These are phyloP conservation scores for Desmophyllum pertusum DNA, from an alignment of 92 coral and sea anemone genomes.

Conservation along the genomic window DNA sequence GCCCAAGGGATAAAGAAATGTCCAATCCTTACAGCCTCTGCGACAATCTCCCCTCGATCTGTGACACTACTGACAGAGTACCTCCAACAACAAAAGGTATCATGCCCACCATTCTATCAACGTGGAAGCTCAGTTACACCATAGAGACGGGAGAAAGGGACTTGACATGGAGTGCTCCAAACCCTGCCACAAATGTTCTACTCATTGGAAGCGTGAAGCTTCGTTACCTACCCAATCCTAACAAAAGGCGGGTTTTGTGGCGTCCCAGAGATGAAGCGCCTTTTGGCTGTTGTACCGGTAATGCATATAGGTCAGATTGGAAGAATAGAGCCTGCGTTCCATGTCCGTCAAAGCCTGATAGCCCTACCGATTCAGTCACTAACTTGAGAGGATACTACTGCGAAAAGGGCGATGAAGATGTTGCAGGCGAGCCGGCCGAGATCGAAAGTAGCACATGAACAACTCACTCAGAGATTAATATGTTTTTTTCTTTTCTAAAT, in stretches of 20 bases:
- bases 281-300: constrained; percentile 57
- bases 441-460: not conserved
- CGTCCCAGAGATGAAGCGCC: constrained; percentile 13
- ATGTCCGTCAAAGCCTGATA: constrained; percentile 44
- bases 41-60: constrained; percentile 52
- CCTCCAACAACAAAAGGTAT: constrained; percentile 22
- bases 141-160: constrained; percentile 10
- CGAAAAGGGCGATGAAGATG: constrained; percentile 57
- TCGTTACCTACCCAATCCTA: constrained; percentile 25
- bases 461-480: not conserved
- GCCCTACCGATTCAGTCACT: constrained; percentile 45
- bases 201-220: constrained; percentile 53
- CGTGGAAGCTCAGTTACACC: constrained; percentile 57
- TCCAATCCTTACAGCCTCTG: constrained; percentile 66
- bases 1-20: constrained; percentile 48
- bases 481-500: too few relatives aligned
- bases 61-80: constrained; percentile 47
- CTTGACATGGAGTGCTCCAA: constrained; percentile 61
- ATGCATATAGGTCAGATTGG: constrained; percentile 55
- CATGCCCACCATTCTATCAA: constrained; percentile 66
- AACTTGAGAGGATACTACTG: constrained; percentile 69
- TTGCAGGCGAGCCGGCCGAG: constrained; percentile 32
- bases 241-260: not conserved
- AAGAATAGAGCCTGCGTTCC: constrained; percentile 32
- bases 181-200: constrained; percentile 64